These are phyloP conservation scores for Erethizon dorsatum DNA, from an alignment of 2,797 vertebrate genomes.

Conservation along the genomic window DNA sequence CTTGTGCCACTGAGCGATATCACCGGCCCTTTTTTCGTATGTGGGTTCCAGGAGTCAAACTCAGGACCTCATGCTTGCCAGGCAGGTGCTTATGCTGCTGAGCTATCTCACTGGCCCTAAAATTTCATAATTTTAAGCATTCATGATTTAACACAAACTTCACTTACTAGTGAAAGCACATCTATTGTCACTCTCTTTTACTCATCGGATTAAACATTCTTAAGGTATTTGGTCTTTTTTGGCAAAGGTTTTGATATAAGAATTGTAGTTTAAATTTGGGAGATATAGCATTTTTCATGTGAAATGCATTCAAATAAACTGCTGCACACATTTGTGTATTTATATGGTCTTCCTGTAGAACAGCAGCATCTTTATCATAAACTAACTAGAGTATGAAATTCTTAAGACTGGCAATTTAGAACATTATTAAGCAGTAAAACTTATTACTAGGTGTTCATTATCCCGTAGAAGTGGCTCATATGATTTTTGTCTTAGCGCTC, in stretches of 20 bases:
- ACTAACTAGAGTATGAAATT: not conserved
- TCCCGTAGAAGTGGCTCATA: not conserved
- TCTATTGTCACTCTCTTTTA: not conserved
- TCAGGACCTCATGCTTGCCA: no score
- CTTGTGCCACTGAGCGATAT: no score
- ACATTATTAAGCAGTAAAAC: not conserved
- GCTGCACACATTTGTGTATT: not conserved
- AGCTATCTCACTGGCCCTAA: not conserved
- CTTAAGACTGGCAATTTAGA: conserved; percentile 10
- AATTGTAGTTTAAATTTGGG: not conserved
- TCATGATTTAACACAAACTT: not conserved
- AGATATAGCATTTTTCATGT: not conserved
- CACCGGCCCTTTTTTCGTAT: no score
- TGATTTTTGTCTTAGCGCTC: not conserved
- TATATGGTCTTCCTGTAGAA: not conserved
- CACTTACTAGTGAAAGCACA: not conserved
- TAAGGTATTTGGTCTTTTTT: not conserved
- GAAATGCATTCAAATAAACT: not conserved
- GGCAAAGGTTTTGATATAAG: not conserved
- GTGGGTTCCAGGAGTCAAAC: no score
- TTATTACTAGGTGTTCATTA: conserved; percentile 3
- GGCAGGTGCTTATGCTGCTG: no score
- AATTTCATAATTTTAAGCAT: not conserved
- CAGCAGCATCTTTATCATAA: not conserved
- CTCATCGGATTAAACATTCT: conserved; percentile 7